These are phyloP conservation scores for Drosophila formosana DNA, from an alignment of 2,888 invertebrate species.

Conservation along the genomic window DNA sequence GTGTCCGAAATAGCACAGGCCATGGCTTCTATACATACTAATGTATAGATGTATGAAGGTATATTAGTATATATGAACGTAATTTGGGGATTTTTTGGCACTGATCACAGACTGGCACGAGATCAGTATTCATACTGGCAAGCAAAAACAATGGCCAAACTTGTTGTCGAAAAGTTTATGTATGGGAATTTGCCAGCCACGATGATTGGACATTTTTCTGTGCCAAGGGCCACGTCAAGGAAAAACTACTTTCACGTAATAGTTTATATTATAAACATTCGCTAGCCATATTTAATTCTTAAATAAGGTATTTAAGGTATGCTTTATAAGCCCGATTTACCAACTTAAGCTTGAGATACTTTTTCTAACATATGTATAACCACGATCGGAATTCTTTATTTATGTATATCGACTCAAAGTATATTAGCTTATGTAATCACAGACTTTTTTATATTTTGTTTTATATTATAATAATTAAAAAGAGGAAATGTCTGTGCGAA, in stretches of 20 bases:
- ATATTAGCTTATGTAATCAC: too few species aligned
- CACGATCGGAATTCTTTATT: neutral
- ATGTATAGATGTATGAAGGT: neutral
- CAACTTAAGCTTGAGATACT: neutral
- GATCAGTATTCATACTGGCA: constrained; percentile 51
- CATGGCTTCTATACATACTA: constrained; percentile 3
- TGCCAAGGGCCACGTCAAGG: constrained; percentile 52
- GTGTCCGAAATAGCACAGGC: constrained; percentile 28
- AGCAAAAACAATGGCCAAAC: constrained; percentile 22
- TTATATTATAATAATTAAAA: too few species aligned
- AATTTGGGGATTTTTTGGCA: constrained; percentile 44
- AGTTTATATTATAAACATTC: neutral
- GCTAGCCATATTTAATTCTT: too few species aligned
- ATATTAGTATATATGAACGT: neutral
- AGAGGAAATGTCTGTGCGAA: too few species aligned
- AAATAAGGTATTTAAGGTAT: neutral
- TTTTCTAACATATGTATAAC: neutral
- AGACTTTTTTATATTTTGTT: too few species aligned
- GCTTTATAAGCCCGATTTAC: neutral
- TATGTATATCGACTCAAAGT: neutral
- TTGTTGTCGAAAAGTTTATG: constrained; percentile 32
- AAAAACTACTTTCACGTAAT: constrained; percentile 32
- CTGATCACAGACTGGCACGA: constrained; percentile 67
- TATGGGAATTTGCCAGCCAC: constrained; percentile 28
- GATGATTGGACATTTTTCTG: constrained; percentile 51